phyloP scores from a whole-genome alignment of 1,140 invertebrate species.

The Drosophila leontia region DNA sequence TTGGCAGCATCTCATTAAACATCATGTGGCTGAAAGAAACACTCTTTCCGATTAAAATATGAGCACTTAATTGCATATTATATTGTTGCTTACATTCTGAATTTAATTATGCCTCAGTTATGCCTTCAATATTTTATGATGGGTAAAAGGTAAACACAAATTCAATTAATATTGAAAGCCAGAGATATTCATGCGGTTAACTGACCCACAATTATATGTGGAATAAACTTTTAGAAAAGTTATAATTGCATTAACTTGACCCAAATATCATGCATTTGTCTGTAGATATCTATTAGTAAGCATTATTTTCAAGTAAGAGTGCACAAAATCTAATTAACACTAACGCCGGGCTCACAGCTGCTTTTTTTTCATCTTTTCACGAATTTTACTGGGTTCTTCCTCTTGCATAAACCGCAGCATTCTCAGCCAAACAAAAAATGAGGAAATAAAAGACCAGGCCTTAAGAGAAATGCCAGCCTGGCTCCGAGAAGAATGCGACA shows the following conservation, averaged over 20 bases:
- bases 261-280: not conserved
- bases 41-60: not conserved
- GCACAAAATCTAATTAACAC: constrained; percentile 64
- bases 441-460: constrained; percentile 39
- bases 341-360: not conserved
- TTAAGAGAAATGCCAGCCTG: constrained; percentile 41
- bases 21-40: not conserved
- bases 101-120: constrained; percentile 2
- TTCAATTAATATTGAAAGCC: constrained; percentile 11
- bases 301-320: not conserved
- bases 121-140: constrained; percentile 22
- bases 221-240: not conserved
- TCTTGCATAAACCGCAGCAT: constrained; percentile 56
- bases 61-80: not conserved
- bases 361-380: constrained; percentile 6
- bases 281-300: not conserved
- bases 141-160: not conserved
- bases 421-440: constrained; percentile 32
- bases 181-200: not conserved
- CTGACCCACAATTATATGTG: not conserved
- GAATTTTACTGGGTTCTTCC: constrained; percentile 9
- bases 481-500: constrained; percentile 57
- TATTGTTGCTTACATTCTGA: not conserved
- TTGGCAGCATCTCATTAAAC: constrained; percentile 11
- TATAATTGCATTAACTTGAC: not conserved